Base-by-base conservation (phyloP, 2,797 vertebrate genomes). In the Eospalax fontanierii region DNA sequence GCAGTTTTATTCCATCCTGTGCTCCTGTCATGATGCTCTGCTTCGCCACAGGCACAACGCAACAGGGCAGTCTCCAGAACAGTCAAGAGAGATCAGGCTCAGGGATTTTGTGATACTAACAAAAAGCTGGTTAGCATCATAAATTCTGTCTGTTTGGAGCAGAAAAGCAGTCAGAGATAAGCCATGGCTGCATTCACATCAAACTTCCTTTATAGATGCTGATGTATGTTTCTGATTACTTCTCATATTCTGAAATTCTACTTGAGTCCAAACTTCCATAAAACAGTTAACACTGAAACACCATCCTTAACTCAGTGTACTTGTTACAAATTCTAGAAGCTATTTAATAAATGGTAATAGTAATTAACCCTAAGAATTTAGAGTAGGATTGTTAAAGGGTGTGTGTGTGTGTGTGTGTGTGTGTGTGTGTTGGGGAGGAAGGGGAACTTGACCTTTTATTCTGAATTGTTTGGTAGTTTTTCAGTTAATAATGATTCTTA, bases 381-480 rank as follows among this genome's bases (percentile, higher is more conserved):
- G 21, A 28, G 50, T 82, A n/a, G 19, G 16, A 54, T 74, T 87
- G 28, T 38, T 85, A 26, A 70, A 26, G 73, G 35, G n/a, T 2
- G 43, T 15, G 10, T 54, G 19, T 15, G n/a, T n/a, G n/a, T n/a
- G n/a, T n/a, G n/a, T n/a, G n/a, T n/a, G n/a, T n/a, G n/a, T n/a
- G n/a, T n/a, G n/a, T n/a, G n/a, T n/a, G n/a, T n/a, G n/a, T n/a
- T n/a, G n/a, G n/a, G n/a, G n/a, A n/a, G n/a, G n/a, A n/a, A n/a
- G 0, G 2, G 6, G 12, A 68, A 59, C 61, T 70, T 97, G 86
- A 59, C 35, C 59, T 74, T 89, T 94, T 70, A n/a, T 71, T 33
- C 16, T 82, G 50, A 87, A 78, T 84, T 92, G 70, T 74, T 84
- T 89, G 43, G 35, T 85, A 7, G 81, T 65, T 90, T 87, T 88